These are phyloP conservation scores for Actinopyga echinites DNA, from an alignment of 53 echinoderm and acorn worm species.

Conservation along the genomic window DNA sequence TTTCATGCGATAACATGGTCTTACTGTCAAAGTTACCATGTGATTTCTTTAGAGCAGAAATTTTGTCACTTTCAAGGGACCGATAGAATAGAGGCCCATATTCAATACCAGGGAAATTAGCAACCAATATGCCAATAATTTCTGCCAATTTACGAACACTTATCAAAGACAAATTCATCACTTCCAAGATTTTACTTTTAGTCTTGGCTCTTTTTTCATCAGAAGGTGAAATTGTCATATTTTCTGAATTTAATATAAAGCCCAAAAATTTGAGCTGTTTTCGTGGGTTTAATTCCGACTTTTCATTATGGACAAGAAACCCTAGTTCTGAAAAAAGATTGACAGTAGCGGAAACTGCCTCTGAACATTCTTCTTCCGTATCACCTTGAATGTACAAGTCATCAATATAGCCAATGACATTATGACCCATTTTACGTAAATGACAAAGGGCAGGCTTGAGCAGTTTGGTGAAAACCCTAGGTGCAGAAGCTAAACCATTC, in stretches of 20 bases:
- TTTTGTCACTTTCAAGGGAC: conserved; percentile 39
- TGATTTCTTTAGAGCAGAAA: conserved; percentile 19
- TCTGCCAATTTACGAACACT: conserved; percentile 43
- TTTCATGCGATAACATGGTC: conserved; percentile 17
- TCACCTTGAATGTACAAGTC: conserved; percentile 40
- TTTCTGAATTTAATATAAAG: conserved; percentile 45
- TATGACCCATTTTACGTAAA: conserved; percentile 30
- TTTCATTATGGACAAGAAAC: conserved; percentile 39
- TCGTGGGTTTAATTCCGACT: conserved; percentile 36
- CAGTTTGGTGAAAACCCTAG: conserved; percentile 54
- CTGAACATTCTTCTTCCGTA: conserved; percentile 30
- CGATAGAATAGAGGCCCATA: conserved; percentile 54
- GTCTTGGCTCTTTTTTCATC: conserved; percentile 19
- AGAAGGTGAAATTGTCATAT: conserved; percentile 44
- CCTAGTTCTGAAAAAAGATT: conserved; percentile 3
- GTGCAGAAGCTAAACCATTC: conserved; percentile 57
- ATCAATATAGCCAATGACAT: conserved; percentile 48
- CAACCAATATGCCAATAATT: conserved; percentile 56
- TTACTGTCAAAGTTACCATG: conserved; percentile 34
- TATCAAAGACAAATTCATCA: not conserved
- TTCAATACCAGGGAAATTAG: conserved; percentile 42
- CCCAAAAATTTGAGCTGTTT: conserved; percentile 35
- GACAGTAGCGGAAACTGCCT: conserved; percentile 17
- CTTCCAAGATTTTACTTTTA: not conserved
- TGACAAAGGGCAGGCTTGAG: conserved; percentile 46